These are phyloP conservation scores for Ursus arctos DNA, from an alignment of 2,113 vertebrate genomes.

Conservation along the genomic window DNA sequence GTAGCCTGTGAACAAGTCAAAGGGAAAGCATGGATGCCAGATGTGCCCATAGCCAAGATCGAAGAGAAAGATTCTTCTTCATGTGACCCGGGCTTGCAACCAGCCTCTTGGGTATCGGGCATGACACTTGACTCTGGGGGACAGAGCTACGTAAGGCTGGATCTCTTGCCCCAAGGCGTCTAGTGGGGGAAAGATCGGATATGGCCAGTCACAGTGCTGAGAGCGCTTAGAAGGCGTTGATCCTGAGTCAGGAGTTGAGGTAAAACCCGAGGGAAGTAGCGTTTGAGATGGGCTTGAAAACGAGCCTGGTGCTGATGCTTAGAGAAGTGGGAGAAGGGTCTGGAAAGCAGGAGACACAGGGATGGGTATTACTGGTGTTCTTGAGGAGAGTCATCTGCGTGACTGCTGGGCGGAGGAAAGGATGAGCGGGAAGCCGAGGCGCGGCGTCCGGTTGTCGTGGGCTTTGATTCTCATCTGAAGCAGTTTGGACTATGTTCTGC, in stretches of 20 bases:
- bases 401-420: not conserved
- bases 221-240: not conserved
- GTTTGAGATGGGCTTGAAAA: not conserved
- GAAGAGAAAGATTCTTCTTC: not conserved
- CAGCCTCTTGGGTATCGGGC: not conserved
- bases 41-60: not conserved
- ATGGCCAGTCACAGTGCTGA: not conserved
- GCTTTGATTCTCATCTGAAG: not conserved
- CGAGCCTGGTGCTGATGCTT: not conserved
- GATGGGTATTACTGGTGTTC: not conserved
- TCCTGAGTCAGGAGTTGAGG: not conserved
- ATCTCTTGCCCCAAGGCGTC: not conserved
- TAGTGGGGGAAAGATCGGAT: not conserved
- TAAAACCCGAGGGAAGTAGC: not conserved
- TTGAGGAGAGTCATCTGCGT: not conserved
- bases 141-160: not conserved
- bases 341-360: not conserved
- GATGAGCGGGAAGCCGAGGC: rapidly evolving
- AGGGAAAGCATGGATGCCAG: not conserved
- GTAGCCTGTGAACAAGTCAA: constrained; percentile 17
- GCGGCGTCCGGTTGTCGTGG: not conserved
- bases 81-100: not conserved
- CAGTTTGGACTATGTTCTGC: not conserved
- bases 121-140: not conserved
- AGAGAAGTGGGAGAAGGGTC: no score